Conservation (phyloP, 92 coral and sea anemone species). For the Porites cylindrica region DNA sequence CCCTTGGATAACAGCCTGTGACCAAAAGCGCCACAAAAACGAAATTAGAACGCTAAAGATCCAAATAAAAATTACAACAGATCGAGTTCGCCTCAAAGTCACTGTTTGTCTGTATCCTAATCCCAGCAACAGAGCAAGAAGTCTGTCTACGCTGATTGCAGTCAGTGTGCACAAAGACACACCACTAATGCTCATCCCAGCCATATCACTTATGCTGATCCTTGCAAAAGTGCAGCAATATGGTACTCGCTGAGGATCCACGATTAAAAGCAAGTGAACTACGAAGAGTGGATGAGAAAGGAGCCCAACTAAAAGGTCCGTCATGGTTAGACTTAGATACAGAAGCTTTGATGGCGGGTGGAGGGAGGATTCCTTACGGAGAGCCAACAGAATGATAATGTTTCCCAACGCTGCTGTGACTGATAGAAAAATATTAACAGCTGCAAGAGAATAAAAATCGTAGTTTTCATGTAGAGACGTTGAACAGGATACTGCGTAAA, state of each 20-base stretch:
- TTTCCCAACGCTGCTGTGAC: background rate
- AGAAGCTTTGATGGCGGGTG: background rate
- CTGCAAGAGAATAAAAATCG: background rate
- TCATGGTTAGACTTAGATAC: background rate
- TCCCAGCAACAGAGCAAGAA: background rate
- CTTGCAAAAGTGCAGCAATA: background rate
- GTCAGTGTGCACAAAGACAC: background rate
- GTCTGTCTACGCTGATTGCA: background rate
- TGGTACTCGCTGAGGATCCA: background rate
- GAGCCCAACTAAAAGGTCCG: background rate
- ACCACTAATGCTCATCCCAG: background rate
- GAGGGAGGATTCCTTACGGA: background rate
- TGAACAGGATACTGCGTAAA: background rate
- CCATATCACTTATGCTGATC: background rate
- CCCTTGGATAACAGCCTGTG: background rate
- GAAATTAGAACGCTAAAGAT: background rate
- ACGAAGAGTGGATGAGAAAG: background rate
- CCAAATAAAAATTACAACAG: background rate
- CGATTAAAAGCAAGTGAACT: background rate
- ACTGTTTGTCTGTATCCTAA: background rate
- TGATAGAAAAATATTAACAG: background rate
- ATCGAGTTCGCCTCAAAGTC: background rate
- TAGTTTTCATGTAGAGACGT: background rate
- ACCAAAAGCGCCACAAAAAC: background rate
- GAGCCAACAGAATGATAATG: background rate